Evolutionary conservation across 2,113 vertebrate species (phyloP), one percentile per base, ranked within the genome.

Genomic region (Centropus bengalensis): DNA sequence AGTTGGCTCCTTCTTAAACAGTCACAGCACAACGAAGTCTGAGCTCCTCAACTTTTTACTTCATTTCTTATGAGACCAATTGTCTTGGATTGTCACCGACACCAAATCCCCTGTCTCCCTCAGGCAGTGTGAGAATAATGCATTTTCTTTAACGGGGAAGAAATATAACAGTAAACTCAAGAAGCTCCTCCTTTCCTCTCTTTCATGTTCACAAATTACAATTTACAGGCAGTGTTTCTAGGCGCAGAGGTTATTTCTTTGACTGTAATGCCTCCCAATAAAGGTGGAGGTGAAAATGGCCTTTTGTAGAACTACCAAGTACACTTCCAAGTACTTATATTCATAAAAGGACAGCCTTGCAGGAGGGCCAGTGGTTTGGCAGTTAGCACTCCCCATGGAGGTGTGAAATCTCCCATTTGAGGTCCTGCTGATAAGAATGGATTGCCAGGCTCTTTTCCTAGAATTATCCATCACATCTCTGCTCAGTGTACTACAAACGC

Each of bases 281-380:
- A 75, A 83, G 38, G 23, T 38, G 27, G 27, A 49, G 19, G 8
- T 86, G 33, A 30, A 81, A 78, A 86, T 3, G 1, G 17, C 28
- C 51, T 63, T 92, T 78, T 51, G 23, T 33, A 55, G 14, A 12
- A 38, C 16, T 40, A 52, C 15, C 3, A 54, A 32, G 8, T 49
- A 40, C 0, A 0, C 0, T 76, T 7, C 19, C 14, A 60, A 12
- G 20, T 36, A 36, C 9, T 36, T 36, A 30, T 63, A 66, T 5
- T 8, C 18, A 26, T 4, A 7, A 13, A 49, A 38, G 5, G n/a
- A 9, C 47, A 70, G 55, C 47, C 19, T 45, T 47, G 28, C 12
- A 70, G 28, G 5, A 32, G 6, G 12, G 14, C 15, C 16, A n/a
- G 13, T 33, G 32, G 18, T 38, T 56, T 70, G 56, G 20, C 26